Conservation (phyloP, 2,797 vertebrate genomes). For the Rousettus madagascariensis region DNA sequence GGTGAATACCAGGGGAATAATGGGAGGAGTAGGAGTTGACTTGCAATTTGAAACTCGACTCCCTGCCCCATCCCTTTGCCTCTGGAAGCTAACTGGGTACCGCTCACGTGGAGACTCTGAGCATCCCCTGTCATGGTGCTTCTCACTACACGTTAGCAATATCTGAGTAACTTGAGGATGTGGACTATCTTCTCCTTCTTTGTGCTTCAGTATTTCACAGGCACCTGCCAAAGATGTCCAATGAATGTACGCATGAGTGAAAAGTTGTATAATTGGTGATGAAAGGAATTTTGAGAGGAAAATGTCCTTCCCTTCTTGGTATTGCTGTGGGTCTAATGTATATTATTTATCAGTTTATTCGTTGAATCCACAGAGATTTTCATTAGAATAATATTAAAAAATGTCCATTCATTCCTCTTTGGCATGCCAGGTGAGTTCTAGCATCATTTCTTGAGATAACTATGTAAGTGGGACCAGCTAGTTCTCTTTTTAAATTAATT, state of each 20-base stretch:
- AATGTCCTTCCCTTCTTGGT: background rate
- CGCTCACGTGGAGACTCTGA: accelerated
- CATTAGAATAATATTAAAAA: background rate
- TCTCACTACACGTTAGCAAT: background rate
- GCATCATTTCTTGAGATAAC: background rate
- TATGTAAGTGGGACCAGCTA: background rate
- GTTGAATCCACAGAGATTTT: background rate
- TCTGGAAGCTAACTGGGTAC: background rate
- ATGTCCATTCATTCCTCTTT: background rate
- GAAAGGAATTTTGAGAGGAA: background rate
- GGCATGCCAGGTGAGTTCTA: background rate
- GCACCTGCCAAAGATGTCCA: background rate
- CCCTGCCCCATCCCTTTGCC: accelerated
- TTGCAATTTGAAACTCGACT: background rate
- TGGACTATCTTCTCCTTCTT: background rate
- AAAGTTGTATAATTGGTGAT: background rate
- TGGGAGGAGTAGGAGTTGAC: background rate
- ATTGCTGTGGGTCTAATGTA: background rate
- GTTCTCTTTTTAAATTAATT: background rate
- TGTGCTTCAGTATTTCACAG: background rate
- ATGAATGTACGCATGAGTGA: no score
- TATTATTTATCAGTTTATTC: background rate
- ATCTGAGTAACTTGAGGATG: background rate
- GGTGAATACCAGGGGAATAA: background rate
- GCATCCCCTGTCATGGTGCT: accelerated